Evolutionary conservation across 2,888 invertebrate genomes (phyloP), one percentile per base, ranked within the genome.

Genomic region (Ichneumon xanthorius): DNA sequence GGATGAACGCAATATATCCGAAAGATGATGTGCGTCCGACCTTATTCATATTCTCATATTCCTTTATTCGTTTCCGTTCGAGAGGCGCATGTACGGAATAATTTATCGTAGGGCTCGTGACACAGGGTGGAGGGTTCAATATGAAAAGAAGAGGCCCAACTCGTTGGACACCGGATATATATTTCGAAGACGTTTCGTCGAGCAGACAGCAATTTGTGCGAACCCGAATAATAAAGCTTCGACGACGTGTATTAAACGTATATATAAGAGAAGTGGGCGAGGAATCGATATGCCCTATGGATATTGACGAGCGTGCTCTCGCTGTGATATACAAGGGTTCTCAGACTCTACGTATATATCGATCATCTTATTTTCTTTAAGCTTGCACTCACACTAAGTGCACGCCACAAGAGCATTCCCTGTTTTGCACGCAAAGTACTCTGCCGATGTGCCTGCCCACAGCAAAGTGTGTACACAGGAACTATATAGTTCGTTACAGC

Each of bases 231-330:
- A 84, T 84, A 84, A 84, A 79, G 45, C 72, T 58, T 61, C 70
- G 73, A 7, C 73, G 61, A 71, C 45, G 45, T 16, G 45, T 48
- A 14, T 48, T 48, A 16, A 48, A 14, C 45, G 45, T 48, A 16
- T 16, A 48, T 48, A 48, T 48, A 48, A 48, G 65, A 48, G 19
- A 63, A 48, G 76, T 73, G 80, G 50, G 71, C 70, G 19, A 67
- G 75, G 45, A 80, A 87, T 88, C 87, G 86, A 88, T 87, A 86
- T 84, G 71, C 80, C 80, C 85, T 83, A 73, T 77, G 67, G 81
- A 83, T 85, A 85, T 86, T 85, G 87, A 86, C 80, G 81, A 73
- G 58, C 70, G 77, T 68, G 77, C 76, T 58, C 45, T 48, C 50
- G 61, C 33, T 33, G 68, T 82, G 72, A 50, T 77, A 61, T 67